These are phyloP conservation scores for Bacillus rossius DNA, from an alignment of 1,140 invertebrate species.

Conservation along the genomic window DNA sequence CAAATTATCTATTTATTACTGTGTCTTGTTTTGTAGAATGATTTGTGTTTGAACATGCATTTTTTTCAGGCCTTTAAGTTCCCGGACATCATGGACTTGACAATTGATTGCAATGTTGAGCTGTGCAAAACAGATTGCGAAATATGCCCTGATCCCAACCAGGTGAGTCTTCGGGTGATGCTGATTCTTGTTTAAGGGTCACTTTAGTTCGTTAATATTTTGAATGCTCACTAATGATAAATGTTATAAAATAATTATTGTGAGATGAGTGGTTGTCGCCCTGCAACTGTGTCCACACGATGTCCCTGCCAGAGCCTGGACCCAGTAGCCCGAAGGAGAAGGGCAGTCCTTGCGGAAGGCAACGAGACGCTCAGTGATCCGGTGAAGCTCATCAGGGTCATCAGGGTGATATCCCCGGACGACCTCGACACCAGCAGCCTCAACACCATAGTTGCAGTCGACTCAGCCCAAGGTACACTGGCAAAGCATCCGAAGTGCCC, in stretches of 20 bases:
- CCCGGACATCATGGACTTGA: slow-evolving; percentile 80
- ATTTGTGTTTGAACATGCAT: no score
- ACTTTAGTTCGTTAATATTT: neutral
- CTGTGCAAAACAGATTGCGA: slow-evolving; percentile 77
- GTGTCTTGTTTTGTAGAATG: no score
- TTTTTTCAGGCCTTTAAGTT: slow-evolving; percentile 62
- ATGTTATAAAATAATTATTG: neutral
- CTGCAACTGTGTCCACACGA: no score
- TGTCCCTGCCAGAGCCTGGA: slow-evolving; percentile 57
- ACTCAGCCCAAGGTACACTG: slow-evolving; percentile 21
- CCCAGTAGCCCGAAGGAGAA: slow-evolving; percentile 49
- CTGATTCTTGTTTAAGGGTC: neutral
- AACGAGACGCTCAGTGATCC: slow-evolving; percentile 46
- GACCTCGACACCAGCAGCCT: slow-evolving; percentile 24
- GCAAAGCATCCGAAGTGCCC: neutral
- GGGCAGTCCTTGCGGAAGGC: slow-evolving; percentile 36
- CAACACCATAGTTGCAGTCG: slow-evolving; percentile 24
- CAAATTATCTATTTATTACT: no score
- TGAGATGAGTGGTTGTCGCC: no score
- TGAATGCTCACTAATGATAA: neutral
- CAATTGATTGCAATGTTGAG: slow-evolving; percentile 79
- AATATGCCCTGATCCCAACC: slow-evolving; percentile 60
- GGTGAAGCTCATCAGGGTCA: slow-evolving; percentile 43
- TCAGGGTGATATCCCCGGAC: slow-evolving; percentile 35
- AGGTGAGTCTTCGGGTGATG: slow-evolving; percentile 33